Conservation (phyloP, 2,888 invertebrate genomes). For the Callyntrura guangdongensis region DNA sequence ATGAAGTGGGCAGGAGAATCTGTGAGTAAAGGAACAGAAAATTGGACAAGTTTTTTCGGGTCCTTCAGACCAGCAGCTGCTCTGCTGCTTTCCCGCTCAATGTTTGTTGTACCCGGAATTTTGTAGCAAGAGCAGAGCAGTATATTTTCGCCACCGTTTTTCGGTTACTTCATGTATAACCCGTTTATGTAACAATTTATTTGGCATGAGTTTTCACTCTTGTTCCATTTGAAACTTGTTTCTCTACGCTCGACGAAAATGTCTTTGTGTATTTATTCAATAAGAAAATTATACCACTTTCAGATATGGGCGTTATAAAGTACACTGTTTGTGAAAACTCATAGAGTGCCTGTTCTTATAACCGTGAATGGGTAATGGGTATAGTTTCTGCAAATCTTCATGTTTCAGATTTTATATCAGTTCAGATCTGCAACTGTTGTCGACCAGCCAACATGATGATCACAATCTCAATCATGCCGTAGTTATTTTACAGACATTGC, state of each 20-base stretch:
- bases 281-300: background rate
- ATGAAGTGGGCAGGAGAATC: slow-evolving; percentile 43
- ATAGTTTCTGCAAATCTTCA: background rate
- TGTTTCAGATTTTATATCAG: slow-evolving; percentile 22
- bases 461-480: background rate
- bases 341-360: background rate
- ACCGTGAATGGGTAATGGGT: background rate
- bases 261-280: slow-evolving; percentile 33
- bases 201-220: slow-evolving; percentile 41
- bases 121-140: background rate
- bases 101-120: background rate
- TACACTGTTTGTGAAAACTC: background rate
- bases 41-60: slow-evolving; percentile 73
- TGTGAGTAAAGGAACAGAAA: slow-evolving; percentile 49
- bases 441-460: slow-evolving; percentile 33
- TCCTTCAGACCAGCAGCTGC: slow-evolving; percentile 59
- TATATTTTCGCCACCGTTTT: background rate
- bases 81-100: slow-evolving; percentile 46
- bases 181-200: slow-evolving; percentile 10
- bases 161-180: background rate
- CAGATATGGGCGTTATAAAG: background rate
- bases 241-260: background rate
- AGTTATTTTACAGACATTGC: background rate
- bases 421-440: slow-evolving; percentile 57
- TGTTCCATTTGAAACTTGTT: slow-evolving; percentile 15